A percentile compares a stretch with the other conserved stretches of the same genome.
Conservation (phyloP, 2,888 invertebrate species). For the Smittia sp. region DNA sequence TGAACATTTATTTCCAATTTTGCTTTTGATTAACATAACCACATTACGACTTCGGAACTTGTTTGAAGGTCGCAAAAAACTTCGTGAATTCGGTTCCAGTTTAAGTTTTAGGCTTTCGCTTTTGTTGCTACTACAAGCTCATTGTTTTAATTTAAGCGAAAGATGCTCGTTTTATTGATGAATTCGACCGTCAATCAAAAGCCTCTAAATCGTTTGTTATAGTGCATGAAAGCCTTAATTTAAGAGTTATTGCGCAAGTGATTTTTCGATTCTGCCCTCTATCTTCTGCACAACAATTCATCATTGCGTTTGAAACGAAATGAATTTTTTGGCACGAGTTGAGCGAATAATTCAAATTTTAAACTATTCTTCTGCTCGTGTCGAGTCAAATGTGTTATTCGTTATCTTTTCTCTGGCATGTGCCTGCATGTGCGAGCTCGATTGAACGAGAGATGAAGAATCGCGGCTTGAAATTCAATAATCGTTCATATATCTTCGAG, state of each 20-base stretch:
- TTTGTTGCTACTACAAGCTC: constrained; percentile 13
- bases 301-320: neutral
- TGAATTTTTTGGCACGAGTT: constrained; percentile 1
- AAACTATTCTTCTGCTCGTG: neutral
- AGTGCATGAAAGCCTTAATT: neutral
- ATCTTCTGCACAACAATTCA: neutral
- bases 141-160: constrained; percentile 4
- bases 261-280: neutral
- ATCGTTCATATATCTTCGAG: neutral
- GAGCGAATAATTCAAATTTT: neutral
- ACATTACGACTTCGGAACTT: constrained; percentile 22
- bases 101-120: constrained; percentile 25
- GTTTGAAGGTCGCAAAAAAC: constrained; percentile 39
- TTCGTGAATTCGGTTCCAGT: constrained; percentile 26
- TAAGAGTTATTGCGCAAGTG: neutral
- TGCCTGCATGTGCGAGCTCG: neutral
- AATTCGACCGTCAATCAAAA: no score
- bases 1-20: constrained; percentile 28
- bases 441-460: neutral
- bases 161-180: no score
- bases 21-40: constrained; percentile 38
- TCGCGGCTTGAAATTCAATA: neutral
- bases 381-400: neutral
- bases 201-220: neutral
- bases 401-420: neutral